Evolutionary conservation across 2,888 invertebrate species (phyloP), one percentile per base, ranked within the genome.

Genomic region (Scrobipalpa costella): DNA sequence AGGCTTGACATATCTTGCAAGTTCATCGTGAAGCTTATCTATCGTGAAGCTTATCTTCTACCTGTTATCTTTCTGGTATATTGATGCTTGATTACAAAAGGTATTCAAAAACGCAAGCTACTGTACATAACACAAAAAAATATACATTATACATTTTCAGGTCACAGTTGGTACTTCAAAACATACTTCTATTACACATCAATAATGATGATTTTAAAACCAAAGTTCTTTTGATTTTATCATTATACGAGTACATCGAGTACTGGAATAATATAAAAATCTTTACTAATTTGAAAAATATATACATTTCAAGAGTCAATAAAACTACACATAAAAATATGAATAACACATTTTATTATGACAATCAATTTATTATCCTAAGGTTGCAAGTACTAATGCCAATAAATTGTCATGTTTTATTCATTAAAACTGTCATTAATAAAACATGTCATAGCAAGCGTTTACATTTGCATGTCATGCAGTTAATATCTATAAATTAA

Each of bases 381-480:
- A 27, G 27, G 27, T 27, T 27, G 27, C 27, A 27, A 27, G 27
- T 27, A 27, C 27, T 27, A 27, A 27, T 27, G 27, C 27, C 55
- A 19, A 49, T 49, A 49, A 47, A 49, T 34, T 47, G 34, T 1
- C 47, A 34, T 60, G 17, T 33, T 34, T 47, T 49, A 49, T 34
- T 49, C 27, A 60, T 3, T 52, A 6, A 27, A 21, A 13, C 7
- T 21, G 17, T 21, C 60, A 60, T 60, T 60, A 60, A 47, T 60
- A 47, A 47, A 60, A 60, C 59, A 33, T 34, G 60, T 34, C 60
- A 60, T 60, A 33, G 17, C 49, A 49, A 49, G 49, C 49, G 36
- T 58, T 55, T 58, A 58, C 38, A 58, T 60, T 49, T 44, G 60
- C 60, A 60, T 60, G 60, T 60, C 60, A 49, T 49, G 47, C 49